Evolutionary conservation across 2,888 invertebrate genomes (phyloP).

Genomic region (Drosophila eohydei): DNA sequence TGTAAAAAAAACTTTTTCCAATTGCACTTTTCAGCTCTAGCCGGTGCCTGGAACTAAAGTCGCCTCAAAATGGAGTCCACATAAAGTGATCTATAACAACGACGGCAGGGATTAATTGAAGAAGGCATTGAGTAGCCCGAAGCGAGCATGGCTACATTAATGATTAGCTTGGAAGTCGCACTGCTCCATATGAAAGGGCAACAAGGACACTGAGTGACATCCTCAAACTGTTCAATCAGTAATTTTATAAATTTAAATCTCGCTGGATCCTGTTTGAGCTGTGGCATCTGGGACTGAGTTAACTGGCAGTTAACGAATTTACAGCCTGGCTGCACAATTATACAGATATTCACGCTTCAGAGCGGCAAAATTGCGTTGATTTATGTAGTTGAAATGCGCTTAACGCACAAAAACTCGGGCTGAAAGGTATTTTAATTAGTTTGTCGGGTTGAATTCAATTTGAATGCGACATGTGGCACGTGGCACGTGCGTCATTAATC

Average conservation of each 20-base stretch:
- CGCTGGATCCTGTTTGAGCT: neutral
- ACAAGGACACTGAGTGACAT: neutral
- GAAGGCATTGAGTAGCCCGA: neutral
- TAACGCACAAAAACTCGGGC: conserved; percentile 13
- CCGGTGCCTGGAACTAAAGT: conserved; percentile 20
- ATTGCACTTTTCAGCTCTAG: conserved; percentile 35
- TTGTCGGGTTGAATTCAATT: conserved; percentile 15
- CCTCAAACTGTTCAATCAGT: neutral
- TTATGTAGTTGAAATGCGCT: conserved; percentile 33
- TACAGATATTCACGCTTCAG: conserved; percentile 25
- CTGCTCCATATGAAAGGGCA: neutral
- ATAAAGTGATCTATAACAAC: neutral
- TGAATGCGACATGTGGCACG: conserved; percentile 27
- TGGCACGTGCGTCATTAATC: conserved; percentile 66
- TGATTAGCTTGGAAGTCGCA: neutral
- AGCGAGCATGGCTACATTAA: neutral
- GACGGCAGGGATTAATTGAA: neutral
- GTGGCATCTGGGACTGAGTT: no score
- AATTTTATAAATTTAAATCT: neutral
- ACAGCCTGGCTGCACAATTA: no score
- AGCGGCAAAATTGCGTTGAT: conserved; percentile 21
- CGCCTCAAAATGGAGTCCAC: neutral
- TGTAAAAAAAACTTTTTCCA: conserved; percentile 41
- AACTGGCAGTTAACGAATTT: no score
- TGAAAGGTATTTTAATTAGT: conserved; percentile 48